Evolutionary conservation across 37 sponge, comb jelly and placozoan species (phyloP).

Genomic region (Chondrosia reniformis): DNA sequence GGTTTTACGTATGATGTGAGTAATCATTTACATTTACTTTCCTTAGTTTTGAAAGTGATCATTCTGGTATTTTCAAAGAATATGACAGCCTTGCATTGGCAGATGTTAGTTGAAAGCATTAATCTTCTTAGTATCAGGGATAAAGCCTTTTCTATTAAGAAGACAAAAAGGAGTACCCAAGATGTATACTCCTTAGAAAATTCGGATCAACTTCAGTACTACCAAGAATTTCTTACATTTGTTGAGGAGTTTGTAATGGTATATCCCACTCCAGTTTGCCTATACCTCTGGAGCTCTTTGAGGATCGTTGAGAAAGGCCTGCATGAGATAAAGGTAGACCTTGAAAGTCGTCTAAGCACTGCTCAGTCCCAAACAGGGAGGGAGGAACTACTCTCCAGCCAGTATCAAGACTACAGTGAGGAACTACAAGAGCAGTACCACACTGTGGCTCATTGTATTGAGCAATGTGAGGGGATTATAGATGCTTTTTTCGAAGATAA

Average conservation of each 20-base stretch:
- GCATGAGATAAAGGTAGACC: background rate
- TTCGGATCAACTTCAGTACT: background rate
- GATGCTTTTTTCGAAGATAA: slow-evolving; percentile 7
- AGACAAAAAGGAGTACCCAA: background rate
- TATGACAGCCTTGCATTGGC: slow-evolving; percentile 7
- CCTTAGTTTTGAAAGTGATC: background rate
- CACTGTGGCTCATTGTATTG: background rate
- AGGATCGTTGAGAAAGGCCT: background rate
- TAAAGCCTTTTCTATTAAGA: background rate
- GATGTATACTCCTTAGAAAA: too few species aligned
- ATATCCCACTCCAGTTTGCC: background rate
- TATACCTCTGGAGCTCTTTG: slow-evolving; percentile 2
- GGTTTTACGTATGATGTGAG: background rate
- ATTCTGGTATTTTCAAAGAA: too few species aligned
- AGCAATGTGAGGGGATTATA: background rate
- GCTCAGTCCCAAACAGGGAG: too few species aligned
- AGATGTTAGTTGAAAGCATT: background rate
- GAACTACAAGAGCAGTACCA: background rate
- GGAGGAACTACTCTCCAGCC: too few species aligned
- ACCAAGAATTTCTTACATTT: slow-evolving; percentile 12
- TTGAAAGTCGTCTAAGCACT: too few species aligned
- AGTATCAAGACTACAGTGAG: background rate
- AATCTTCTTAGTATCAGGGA: background rate
- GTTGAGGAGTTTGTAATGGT: slow-evolving; percentile 8
- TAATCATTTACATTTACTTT: background rate